These are phyloP conservation scores for Nothura maculosa DNA, from an alignment of 2,797 vertebrate genomes.

Conservation along the genomic window DNA sequence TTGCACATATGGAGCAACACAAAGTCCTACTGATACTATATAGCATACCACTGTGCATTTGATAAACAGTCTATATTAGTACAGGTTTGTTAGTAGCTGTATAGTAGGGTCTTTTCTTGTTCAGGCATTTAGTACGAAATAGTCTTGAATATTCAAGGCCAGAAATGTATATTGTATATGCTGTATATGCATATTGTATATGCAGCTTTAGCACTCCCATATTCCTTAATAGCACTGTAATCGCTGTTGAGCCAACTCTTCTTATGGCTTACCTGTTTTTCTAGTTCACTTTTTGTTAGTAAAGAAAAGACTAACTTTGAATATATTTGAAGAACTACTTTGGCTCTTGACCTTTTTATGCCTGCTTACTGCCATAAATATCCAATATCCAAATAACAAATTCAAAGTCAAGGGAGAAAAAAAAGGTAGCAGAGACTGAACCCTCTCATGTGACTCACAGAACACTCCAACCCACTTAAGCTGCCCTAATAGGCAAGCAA, in stretches of 20 bases:
- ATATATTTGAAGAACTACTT: too few species aligned
- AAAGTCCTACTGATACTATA: accelerated
- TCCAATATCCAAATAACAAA: neutral
- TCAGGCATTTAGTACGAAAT: neutral
- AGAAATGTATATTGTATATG: neutral
- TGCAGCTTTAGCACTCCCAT: neutral
- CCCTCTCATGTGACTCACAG: neutral
- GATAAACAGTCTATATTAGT: neutral
- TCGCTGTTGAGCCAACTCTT: neutral
- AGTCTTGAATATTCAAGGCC: neutral
- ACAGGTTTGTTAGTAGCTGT: neutral
- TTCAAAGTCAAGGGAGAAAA: neutral
- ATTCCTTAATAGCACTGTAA: neutral
- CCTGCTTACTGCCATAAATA: too few species aligned
- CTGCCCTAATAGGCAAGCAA: neutral
- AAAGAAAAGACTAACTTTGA: too few species aligned
- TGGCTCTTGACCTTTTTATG: too few species aligned
- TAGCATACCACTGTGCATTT: accelerated
- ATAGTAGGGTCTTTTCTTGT: neutral
- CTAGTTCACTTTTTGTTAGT: too few species aligned
- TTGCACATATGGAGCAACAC: neutral
- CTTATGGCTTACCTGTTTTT: neutral
- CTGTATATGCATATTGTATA: neutral
- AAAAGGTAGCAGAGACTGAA: neutral
- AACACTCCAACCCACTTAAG: neutral